A percentile compares a stretch with the other conserved stretches of the same genome.
phyloP scores from a whole-genome alignment of 2,888 invertebrate genomes.

The Lepeophtheirus nordmannii region DNA sequence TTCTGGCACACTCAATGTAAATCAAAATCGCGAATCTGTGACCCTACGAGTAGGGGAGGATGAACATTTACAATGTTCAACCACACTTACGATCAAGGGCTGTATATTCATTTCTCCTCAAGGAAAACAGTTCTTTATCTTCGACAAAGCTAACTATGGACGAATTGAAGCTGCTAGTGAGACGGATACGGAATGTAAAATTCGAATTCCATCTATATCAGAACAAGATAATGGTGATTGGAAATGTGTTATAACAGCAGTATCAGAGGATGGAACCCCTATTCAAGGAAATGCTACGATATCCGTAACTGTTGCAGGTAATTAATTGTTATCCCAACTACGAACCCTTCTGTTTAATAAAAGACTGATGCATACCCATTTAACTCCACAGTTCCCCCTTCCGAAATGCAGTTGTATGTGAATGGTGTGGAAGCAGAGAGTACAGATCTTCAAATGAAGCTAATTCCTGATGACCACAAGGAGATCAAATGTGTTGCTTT shows the following conservation, averaged over 20 bases:
- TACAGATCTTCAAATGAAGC: background rate
- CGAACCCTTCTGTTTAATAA: no score
- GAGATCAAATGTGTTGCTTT: background rate
- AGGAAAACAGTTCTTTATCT: background rate
- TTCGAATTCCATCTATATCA: background rate
- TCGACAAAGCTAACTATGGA: background rate
- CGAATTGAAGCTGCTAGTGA: background rate
- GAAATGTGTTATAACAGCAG: background rate
- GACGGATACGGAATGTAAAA: background rate
- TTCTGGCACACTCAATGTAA: background rate
- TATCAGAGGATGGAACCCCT: background rate
- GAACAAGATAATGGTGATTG: background rate
- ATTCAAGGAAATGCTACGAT: background rate
- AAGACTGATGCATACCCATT: background rate
- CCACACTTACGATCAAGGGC: background rate
- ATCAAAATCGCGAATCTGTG: background rate
- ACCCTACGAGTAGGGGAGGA: background rate
- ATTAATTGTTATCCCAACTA: background rate
- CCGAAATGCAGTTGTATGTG: background rate
- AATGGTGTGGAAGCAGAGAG: background rate
- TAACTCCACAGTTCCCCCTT: background rate
- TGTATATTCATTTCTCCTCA: background rate
- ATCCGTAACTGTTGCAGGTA: conserved; percentile 1
- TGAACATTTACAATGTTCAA: background rate
- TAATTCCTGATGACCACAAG: background rate